Base-by-base conservation (phyloP, 1,140 invertebrate species). In the Diorhabda elongata region DNA sequence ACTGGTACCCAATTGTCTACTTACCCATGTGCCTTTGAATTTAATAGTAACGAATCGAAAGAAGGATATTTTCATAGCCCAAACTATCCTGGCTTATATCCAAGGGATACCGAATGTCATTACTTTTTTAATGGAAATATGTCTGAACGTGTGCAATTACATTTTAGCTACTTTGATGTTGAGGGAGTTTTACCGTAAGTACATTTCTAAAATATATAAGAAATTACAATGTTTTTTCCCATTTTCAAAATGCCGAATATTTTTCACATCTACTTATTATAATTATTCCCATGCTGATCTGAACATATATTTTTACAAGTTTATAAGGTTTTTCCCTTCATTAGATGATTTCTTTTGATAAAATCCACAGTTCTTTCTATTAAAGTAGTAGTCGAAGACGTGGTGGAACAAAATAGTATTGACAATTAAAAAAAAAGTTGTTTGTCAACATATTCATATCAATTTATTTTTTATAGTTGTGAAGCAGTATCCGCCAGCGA, bases 21-120 rank as follows among this genome's bases (percentile, higher is more conserved):
- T 61, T 89, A 89, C 75, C 90, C 92, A n/a, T 94, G 92, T 82
- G 90, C 89, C 64, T 94, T 95, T 77, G 87, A 88, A 57, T 93
- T 89, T 82, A 91, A 92, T 81, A 95, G 94, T 81, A 91, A 87
- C 67, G 88, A 89, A 73, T 86, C 87, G 5, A 84, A 84, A 70
- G 92, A 89, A 76, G 96, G 96, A 8, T 90, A 91, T 26, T 94
- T 98, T 78, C 89, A 90, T 60, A 95, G 93, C 4, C 95, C 96
- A 2, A 98, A 98, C 83, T 96, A 92, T 78, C 96, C 95, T 0
- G 96, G 96, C 5, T 88, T 89, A 44, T 98, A 98, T 83, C 94
- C 95, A 0, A 85, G 94, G 69, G 91, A 96, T 79, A 94, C 95
- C 0, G 93, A 96, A 79, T 98, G 96, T 79, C 92, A 97, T 83